Evolutionary conservation across 2,888 invertebrate species (phyloP), one percentile per base, ranked within the genome.

Genomic region (Deilephila porcellus): DNA sequence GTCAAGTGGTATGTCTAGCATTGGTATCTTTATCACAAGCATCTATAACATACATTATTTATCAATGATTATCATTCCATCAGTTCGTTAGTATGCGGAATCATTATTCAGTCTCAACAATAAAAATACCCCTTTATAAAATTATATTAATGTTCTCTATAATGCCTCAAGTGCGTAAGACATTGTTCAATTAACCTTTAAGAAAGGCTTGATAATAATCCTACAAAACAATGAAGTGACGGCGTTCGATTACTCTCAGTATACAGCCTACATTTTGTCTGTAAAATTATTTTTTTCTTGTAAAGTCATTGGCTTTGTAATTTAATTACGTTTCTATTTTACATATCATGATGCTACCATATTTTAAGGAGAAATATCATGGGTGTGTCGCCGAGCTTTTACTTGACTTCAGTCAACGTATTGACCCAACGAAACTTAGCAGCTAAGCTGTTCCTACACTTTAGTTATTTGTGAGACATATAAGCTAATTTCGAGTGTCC

Each of bases 171-270:
- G n/a, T 32, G 29, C 62, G 34, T 37, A 37, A 37, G 17, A 8
- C 25, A 64, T 37, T 64, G n/a, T 37, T 34, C 64, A 64, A 64
- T 67, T 67, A 67, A 67, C 64, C 45, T 67, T 67, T 45, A 45
- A 67, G 45, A 45, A 67, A 20, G n/a, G n/a, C 64, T 45, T 20
- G n/a, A 20, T 45, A 45, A 45, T 45, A 25, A 25, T 45, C 64
- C 45, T 45, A 7, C 64, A 14, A 45, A 45, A 45, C 45, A 67
- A 45, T 45, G 45, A 45, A 45, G 20, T 64, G 20, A 45, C 45
- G 2, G 8, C 17, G 64, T n/a, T 37, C 20, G 3, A 20, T 67
- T 45, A 67, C 25, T 67, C 5, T 25, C 64, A 45, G 45, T 5
- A 37, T 14, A 14, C 20, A 20, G 63, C 34, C 37, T 63, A 34